These are phyloP conservation scores for Cossypha niveicapilla DNA, from an alignment of 2,797 vertebrate genomes.

Conservation along the genomic window DNA sequence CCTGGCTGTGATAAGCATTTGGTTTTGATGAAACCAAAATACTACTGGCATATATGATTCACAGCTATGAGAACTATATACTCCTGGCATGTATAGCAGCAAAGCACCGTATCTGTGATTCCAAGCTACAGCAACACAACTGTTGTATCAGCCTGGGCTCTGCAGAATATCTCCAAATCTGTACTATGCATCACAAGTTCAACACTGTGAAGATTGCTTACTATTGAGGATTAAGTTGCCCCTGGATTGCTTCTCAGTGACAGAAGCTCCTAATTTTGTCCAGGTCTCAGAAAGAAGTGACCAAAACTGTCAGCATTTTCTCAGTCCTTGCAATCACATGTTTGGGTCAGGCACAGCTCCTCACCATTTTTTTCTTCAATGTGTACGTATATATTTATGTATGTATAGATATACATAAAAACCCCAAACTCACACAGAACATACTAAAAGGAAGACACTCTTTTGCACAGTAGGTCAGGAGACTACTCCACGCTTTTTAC, in stretches of 20 bases:
- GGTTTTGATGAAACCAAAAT: neutral
- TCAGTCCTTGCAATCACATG: neutral
- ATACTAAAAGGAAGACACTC: neutral
- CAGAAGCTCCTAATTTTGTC: neutral
- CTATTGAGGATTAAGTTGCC: neutral
- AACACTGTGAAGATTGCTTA: neutral
- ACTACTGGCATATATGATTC: neutral
- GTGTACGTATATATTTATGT: accelerated
- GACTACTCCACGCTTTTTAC: neutral
- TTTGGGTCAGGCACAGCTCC: neutral
- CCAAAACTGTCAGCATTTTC: neutral
- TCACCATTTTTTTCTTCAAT: neutral
- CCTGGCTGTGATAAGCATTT: neutral
- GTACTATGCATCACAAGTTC: neutral
- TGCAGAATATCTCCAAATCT: neutral
- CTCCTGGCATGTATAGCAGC: neutral
- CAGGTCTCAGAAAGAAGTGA: neutral
- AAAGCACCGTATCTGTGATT: neutral
- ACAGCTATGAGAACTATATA: neutral
- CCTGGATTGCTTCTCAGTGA: neutral
- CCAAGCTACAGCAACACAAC: neutral
- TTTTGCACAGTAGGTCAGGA: neutral
- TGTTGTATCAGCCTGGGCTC: neutral
- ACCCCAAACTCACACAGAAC: neutral
- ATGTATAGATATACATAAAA: neutral